Conservation (phyloP, 1,140 invertebrate genomes). For the Zelostemma sp. region DNA sequence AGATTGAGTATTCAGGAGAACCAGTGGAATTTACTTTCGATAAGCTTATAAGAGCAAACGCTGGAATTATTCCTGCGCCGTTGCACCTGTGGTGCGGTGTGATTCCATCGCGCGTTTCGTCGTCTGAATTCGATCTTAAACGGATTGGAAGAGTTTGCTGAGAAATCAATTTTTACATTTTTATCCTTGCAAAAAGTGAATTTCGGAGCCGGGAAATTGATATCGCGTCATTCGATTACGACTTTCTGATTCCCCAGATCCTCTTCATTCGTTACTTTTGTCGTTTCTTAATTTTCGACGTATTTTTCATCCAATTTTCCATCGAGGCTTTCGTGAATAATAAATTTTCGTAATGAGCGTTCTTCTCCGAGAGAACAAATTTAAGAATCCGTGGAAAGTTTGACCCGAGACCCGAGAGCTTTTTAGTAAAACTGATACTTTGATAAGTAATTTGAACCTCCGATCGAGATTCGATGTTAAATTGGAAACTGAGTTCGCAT, state of each 20-base stretch:
- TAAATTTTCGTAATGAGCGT: too few species aligned
- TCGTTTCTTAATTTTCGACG: too few species aligned
- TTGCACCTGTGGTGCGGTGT: slow-evolving; percentile 44
- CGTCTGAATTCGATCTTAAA: slow-evolving; percentile 45
- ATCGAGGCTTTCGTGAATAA: too few species aligned
- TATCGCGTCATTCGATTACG: too few species aligned
- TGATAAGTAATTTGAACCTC: slow-evolving; percentile 36
- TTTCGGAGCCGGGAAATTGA: too few species aligned
- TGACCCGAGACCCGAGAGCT: slow-evolving; percentile 21
- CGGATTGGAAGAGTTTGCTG: slow-evolving; percentile 40
- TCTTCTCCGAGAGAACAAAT: too few species aligned
- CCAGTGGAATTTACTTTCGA: slow-evolving; percentile 45
- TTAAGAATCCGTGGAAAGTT: slow-evolving; percentile 22
- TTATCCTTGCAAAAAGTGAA: neutral
- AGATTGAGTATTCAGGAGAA: slow-evolving; percentile 48
- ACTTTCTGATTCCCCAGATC: too few species aligned
- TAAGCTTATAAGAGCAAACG: slow-evolving; percentile 50
- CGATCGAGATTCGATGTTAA: slow-evolving; percentile 42
- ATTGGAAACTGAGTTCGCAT: slow-evolving; percentile 40
- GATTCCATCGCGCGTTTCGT: slow-evolving; percentile 42
- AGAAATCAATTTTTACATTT: slow-evolving; percentile 44
- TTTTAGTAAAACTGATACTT: slow-evolving; percentile 38
- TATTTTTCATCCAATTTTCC: too few species aligned
- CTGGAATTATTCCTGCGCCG: slow-evolving; percentile 42
- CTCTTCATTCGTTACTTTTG: too few species aligned